These are phyloP conservation scores for Caenorhabditis inopinata DNA, from an alignment of 1,140 invertebrate genomes.

Conservation along the genomic window DNA sequence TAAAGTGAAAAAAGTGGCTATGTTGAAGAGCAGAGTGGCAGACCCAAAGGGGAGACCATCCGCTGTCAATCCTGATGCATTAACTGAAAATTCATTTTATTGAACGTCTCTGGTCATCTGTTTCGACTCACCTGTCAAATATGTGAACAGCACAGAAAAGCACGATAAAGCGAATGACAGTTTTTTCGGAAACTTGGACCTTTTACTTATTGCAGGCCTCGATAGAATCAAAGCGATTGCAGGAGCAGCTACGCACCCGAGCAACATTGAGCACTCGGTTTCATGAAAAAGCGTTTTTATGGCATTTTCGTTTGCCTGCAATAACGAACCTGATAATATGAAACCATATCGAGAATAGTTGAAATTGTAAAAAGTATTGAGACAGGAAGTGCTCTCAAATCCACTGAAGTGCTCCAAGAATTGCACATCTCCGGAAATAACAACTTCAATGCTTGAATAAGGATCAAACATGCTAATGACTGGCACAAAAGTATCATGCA, in stretches of 20 bases:
- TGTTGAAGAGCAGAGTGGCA: not conserved
- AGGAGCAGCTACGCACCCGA: not conserved
- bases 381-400: not conserved
- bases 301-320: not conserved
- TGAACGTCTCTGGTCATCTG: no score
- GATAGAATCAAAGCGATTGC: not conserved
- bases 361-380: not conserved
- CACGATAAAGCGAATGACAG: not conserved
- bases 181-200: not conserved
- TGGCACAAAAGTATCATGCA: conserved; percentile 11
- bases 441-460: not conserved
- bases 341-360: not conserved
- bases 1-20: not conserved
- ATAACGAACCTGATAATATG: not conserved
- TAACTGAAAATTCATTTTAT: not conserved
- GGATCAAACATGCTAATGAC: not conserved
- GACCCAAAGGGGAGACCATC: not conserved
- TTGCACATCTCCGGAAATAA: not conserved
- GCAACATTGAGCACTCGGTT: not conserved
- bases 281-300: no score
- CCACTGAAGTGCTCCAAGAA: not conserved
- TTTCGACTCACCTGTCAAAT: not conserved
- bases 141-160: not conserved
- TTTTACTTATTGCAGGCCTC: not conserved
- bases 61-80: not conserved